A percentile compares a stretch with the other conserved stretches of the same genome.
Conservation (phyloP, 1,140 invertebrate genomes). For the Caenorhabditis tropicalis region DNA sequence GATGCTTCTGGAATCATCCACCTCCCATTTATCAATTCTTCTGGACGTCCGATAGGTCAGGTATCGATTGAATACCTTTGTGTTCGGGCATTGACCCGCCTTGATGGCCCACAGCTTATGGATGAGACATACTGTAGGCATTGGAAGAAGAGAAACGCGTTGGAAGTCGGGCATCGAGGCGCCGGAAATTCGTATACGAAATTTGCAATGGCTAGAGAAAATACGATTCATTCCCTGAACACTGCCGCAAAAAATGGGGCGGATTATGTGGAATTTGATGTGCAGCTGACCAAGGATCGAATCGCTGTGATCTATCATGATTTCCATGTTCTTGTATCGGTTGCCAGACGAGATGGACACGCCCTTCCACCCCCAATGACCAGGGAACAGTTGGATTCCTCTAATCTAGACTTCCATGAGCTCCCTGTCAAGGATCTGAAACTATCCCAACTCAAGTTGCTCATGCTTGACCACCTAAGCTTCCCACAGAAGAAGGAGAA, state of each 20-base stretch:
- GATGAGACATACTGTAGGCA: conserved; percentile 65
- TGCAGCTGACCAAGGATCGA: conserved; percentile 71
- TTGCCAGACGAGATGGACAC: conserved; percentile 58
- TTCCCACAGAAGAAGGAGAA: conserved; percentile 22
- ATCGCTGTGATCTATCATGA: conserved; percentile 69
- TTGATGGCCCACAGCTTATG: conserved; percentile 59
- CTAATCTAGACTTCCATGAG: conserved; percentile 66
- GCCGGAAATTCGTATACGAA: conserved; percentile 72
- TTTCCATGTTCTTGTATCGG: conserved; percentile 70
- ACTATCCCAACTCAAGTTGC: conserved; percentile 63
- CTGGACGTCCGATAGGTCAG: conserved; percentile 68
- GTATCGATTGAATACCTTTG: conserved; percentile 65
- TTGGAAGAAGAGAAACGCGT: conserved; percentile 67
- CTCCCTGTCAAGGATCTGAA: conserved; percentile 70
- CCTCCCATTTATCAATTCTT: conserved; percentile 65
- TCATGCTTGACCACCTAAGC: conserved; percentile 65
- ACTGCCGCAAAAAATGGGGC: conserved; percentile 69
- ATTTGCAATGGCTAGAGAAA: conserved; percentile 67
- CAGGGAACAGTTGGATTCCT: neutral
- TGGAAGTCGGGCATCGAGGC: conserved; percentile 70
- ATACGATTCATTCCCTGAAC: conserved; percentile 70
- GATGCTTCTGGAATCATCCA: conserved; percentile 67
- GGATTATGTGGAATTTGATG: conserved; percentile 71
- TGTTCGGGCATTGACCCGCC: conserved; percentile 59
- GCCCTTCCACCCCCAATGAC: neutral